Evolutionary conservation across 2,113 vertebrate species (phyloP).

Genomic region (Typhlomys cinereus): DNA sequence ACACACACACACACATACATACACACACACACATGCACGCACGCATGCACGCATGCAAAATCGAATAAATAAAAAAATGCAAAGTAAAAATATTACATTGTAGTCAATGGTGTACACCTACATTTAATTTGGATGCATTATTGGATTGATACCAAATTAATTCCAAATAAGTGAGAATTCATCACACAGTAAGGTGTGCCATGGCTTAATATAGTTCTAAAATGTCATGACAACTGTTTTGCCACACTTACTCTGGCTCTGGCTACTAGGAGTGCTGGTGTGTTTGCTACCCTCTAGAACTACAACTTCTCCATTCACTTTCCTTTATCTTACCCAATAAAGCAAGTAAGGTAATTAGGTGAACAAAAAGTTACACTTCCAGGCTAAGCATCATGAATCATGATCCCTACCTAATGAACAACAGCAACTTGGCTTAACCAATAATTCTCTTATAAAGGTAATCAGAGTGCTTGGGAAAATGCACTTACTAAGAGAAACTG

Average conservation of each 20-base stretch:
- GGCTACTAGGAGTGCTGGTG: neutral
- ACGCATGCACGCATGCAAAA: no score
- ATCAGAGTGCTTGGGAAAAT: neutral
- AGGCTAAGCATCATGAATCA: neutral
- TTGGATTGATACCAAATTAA: constrained; percentile 16
- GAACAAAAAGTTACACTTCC: neutral
- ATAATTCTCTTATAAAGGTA: neutral
- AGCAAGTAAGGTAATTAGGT: neutral
- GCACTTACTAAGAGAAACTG: neutral
- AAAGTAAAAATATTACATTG: neutral
- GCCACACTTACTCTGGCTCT: neutral
- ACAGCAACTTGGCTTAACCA: neutral
- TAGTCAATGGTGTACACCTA: neutral
- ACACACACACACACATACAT: no score
- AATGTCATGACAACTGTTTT: neutral
- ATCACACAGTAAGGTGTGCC: neutral
- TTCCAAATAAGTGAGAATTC: constrained; percentile 4
- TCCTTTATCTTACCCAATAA: neutral
- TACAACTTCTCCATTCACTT: neutral
- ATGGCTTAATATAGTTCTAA: constrained; percentile 26
- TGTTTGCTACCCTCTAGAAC: neutral
- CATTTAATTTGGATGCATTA: neutral
- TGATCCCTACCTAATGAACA: neutral
- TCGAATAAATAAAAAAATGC: no score
- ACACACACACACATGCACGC: no score